phyloP scores from a whole-genome alignment of 2,888 invertebrate genomes.

The Hydropsyche betteni region DNA sequence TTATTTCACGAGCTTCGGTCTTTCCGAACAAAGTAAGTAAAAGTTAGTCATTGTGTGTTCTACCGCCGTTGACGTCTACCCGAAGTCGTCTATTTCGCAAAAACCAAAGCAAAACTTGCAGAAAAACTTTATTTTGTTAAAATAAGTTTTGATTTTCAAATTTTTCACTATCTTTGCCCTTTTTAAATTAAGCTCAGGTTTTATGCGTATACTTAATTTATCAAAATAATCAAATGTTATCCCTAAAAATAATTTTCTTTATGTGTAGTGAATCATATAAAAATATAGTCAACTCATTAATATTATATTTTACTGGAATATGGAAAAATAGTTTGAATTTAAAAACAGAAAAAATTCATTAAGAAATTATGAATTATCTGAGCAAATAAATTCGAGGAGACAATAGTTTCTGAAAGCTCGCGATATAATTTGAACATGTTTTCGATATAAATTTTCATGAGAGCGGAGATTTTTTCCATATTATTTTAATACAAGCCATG shows the following conservation, averaged over 20 bases:
- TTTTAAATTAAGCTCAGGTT: neutral
- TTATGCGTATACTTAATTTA: neutral
- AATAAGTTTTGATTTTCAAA: neutral
- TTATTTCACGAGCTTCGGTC: neutral
- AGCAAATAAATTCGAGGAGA: no score
- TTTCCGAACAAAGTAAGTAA: constrained; percentile 19
- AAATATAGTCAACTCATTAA: no score
- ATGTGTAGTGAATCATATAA: no score
- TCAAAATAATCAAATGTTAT: neutral
- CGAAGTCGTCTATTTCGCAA: constrained; percentile 21
- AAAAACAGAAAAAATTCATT: no score
- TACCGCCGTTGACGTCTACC: neutral
- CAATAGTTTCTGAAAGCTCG: no score
- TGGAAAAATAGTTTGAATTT: no score
- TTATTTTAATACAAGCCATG: neutral
- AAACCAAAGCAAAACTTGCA: constrained; percentile 17
- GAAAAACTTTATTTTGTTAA: constrained; percentile 4
- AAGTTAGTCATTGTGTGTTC: constrained; percentile 26
- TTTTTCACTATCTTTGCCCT: neutral
- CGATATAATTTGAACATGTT: no score
- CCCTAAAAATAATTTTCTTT: no score
- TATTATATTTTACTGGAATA: no score
- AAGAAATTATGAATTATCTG: no score
- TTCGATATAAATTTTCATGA: no score
- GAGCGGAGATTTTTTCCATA: no score